Percentiles rank a stretch among this genome's conserved stretches.
Evolutionary conservation across 2,113 vertebrate genomes (phyloP).

Genomic region (Thamnophis sirtalis): DNA sequence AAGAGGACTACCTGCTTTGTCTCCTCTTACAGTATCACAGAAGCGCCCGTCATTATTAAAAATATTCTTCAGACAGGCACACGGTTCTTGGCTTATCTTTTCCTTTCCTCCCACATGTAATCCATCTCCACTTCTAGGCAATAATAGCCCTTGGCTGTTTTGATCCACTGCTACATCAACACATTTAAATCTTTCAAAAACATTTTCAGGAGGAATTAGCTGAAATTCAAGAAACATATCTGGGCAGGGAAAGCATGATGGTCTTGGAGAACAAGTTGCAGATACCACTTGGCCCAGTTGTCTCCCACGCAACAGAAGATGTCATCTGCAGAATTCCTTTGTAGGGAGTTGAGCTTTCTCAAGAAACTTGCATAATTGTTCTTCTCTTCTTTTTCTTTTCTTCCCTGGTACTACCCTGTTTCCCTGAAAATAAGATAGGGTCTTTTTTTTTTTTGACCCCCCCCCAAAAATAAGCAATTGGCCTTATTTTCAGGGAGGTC

Average conservation of each 20-base stretch:
- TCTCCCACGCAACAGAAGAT: neutral
- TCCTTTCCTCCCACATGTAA: neutral
- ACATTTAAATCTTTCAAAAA: neutral
- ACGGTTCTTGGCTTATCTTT: neutral
- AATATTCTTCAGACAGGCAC: neutral
- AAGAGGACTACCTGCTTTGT: neutral
- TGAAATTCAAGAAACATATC: slow-evolving; percentile 9
- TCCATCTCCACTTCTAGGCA: neutral
- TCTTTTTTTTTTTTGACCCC: too few relatives aligned
- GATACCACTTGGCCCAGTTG: neutral
- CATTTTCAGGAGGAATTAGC: neutral
- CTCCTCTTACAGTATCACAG: neutral
- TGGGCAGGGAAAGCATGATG: neutral
- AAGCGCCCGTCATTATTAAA: neutral
- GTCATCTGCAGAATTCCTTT: neutral
- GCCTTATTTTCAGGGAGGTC: too few relatives aligned
- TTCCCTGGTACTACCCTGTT: neutral
- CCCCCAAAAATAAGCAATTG: too few relatives aligned
- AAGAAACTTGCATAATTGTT: neutral
- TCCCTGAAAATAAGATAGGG: too few relatives aligned
- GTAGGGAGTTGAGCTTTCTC: neutral
- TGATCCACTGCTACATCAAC: neutral
- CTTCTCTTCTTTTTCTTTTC: neutral
- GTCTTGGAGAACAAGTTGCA: neutral
- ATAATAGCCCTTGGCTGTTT: neutral